A percentile compares a stretch with the other conserved stretches of the same genome.
These are phyloP conservation scores for Hyperoplus lanceolatus DNA, from an alignment of 2,797 vertebrate species.

Conservation along the genomic window DNA sequence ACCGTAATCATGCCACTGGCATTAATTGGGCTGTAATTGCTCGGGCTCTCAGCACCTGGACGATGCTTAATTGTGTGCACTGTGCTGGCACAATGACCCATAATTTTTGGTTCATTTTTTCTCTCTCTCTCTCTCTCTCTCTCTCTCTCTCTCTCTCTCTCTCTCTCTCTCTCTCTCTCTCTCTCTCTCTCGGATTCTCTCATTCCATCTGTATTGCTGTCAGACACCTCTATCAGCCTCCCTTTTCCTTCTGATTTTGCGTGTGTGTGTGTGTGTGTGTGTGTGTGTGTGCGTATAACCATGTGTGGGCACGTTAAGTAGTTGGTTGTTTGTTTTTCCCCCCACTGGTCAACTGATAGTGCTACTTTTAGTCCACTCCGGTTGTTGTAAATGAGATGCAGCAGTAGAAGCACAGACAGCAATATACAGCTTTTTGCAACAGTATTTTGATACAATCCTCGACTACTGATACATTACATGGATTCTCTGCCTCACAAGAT, in stretches of 20 bases:
- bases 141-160: slow-evolving; percentile 37
- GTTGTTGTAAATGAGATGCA: background rate
- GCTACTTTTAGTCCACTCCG: slow-evolving; percentile 21
- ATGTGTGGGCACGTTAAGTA: slow-evolving; percentile 30
- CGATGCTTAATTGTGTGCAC: slow-evolving; percentile 91
- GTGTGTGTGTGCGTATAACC: background rate
- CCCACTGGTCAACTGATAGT: slow-evolving; percentile 37
- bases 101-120: slow-evolving; percentile 87
- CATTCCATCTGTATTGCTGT: slow-evolving; percentile 68
- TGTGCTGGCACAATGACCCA: slow-evolving; percentile 88
- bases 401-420: background rate
- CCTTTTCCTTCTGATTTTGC: slow-evolving; percentile 32
- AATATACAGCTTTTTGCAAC: background rate
- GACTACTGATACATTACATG: background rate
- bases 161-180: slow-evolving; percentile 36
- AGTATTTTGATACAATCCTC: background rate
- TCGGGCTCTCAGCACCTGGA: slow-evolving; percentile 87
- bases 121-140: slow-evolving; percentile 32
- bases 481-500: background rate
- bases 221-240: slow-evolving; percentile 62
- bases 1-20: slow-evolving; percentile 85
- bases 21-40: slow-evolving; percentile 90
- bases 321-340: slow-evolving; percentile 31
- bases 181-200: slow-evolving; percentile 47
- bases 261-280: slow-evolving; percentile 1